phyloP scores from a whole-genome alignment of 2,797 vertebrate species.

The Tinamus major region DNA sequence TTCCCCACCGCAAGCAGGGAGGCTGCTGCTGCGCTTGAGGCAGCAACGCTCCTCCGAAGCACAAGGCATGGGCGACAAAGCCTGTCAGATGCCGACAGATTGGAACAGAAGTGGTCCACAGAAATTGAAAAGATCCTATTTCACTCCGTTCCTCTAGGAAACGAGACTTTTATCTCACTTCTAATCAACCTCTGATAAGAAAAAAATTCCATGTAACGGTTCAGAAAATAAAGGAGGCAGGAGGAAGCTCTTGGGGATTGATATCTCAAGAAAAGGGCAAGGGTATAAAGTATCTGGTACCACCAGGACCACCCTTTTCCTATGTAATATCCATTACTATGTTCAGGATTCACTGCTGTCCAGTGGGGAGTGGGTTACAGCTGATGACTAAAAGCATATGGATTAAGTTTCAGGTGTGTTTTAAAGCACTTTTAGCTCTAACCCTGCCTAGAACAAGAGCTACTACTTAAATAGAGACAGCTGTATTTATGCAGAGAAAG shows the following conservation, averaged over 20 bases:
- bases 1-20: not conserved
- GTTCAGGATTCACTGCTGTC: not conserved
- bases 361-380: not conserved
- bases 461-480: not conserved
- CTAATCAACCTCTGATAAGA: not conserved
- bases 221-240: conserved; percentile 19
- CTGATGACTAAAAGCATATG: not conserved
- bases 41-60: not conserved
- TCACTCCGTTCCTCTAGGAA: not conserved
- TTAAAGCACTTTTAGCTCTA: not conserved
- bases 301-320: not conserved
- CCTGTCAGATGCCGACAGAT: not conserved
- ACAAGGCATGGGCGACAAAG: not conserved
- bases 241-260: not conserved
- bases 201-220: not conserved
- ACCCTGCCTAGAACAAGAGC: not conserved
- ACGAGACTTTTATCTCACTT: not conserved
- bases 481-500: not conserved
- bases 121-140: not conserved
- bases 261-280: not conserved
- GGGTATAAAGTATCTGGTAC: not conserved
- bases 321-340: not conserved
- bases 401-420: not conserved
- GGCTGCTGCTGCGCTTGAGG: not conserved
- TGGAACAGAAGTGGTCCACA: not conserved